phyloP scores from a whole-genome alignment of 2,888 invertebrate species.

The Megamerina dolium region DNA sequence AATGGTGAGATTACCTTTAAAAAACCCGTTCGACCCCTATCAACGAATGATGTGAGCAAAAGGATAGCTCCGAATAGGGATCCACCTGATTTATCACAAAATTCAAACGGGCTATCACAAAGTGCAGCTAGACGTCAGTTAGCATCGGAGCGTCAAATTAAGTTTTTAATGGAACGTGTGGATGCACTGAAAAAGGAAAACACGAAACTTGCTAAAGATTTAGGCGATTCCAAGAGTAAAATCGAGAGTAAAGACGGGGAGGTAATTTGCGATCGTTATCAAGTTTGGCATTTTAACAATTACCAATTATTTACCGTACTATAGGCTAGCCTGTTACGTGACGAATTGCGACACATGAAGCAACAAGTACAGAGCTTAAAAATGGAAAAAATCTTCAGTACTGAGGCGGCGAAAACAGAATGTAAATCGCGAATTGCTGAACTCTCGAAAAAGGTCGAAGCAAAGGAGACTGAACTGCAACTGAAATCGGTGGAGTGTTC shows the following conservation, averaged over 20 bases:
- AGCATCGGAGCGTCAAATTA: conserved; percentile 39
- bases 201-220: conserved; percentile 31
- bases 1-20: conserved; percentile 1
- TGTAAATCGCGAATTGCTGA: conserved; percentile 37
- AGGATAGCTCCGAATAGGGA: not conserved
- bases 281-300: not conserved
- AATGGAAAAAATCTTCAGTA: conserved; percentile 37
- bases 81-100: conserved; percentile 5
- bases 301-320: not conserved
- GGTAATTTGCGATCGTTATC: conserved; percentile 19
- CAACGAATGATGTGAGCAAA: not conserved
- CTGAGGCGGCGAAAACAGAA: conserved; percentile 31
- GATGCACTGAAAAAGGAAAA: conserved; percentile 41
- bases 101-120: conserved; percentile 12
- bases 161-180: conserved; percentile 41
- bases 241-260: conserved; percentile 38
- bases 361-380: conserved; percentile 38
- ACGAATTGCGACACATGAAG: conserved; percentile 40
- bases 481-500: conserved; percentile 35
- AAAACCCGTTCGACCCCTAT: not conserved
- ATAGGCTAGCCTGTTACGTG: conserved; percentile 35
- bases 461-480: conserved; percentile 35
- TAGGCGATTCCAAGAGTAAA: conserved; percentile 32
- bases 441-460: conserved; percentile 33
- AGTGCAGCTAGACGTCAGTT: conserved; percentile 31